A percentile compares a stretch with the other conserved stretches of the same genome.
These are phyloP conservation scores for Lamellibrachia columna DNA, from an alignment of 2,888 invertebrate species.

Conservation along the genomic window DNA sequence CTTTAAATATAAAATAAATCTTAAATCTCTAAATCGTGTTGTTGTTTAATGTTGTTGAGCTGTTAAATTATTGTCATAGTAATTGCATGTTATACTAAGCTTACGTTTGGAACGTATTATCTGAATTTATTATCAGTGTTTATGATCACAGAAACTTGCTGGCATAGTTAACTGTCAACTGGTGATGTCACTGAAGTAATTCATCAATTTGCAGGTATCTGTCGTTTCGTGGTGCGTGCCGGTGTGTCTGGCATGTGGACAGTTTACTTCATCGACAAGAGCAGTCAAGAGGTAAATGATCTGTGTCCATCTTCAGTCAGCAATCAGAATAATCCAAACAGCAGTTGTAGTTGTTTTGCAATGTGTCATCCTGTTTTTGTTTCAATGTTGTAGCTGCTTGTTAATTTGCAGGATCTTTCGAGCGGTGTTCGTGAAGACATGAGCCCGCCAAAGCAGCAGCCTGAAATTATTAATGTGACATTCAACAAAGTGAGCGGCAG, in stretches of 20 bases:
- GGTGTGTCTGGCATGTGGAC: constrained; percentile 94
- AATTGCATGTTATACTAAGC: not conserved
- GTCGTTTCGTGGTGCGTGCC: constrained; percentile 88
- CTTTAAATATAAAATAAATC: not conserved
- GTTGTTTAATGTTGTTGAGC: no score
- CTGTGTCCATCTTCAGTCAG: not conserved
- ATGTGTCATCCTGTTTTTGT: no score
- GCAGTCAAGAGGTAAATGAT: constrained; percentile 20
- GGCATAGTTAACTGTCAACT: not conserved
- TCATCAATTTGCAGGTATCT: constrained; percentile 74
- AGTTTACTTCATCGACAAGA: constrained; percentile 80
- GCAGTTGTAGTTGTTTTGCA: not conserved
- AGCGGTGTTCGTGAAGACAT: constrained; percentile 5
- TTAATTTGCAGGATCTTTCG: constrained; percentile 22
- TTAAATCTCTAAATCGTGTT: no score
- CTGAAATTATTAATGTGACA: constrained; percentile 83
- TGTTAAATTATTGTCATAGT: no score
- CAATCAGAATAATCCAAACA: not conserved
- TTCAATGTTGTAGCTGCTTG: constrained; percentile 24
- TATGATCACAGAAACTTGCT: not conserved
- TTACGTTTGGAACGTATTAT: not conserved
- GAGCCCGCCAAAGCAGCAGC: constrained; percentile 56
- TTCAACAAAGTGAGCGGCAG: constrained; percentile 94
- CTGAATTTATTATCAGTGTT: not conserved
- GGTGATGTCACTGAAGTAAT: not conserved